phyloP scores from a whole-genome alignment of 2,888 invertebrate genomes.

The Amaurobius ferox region DNA sequence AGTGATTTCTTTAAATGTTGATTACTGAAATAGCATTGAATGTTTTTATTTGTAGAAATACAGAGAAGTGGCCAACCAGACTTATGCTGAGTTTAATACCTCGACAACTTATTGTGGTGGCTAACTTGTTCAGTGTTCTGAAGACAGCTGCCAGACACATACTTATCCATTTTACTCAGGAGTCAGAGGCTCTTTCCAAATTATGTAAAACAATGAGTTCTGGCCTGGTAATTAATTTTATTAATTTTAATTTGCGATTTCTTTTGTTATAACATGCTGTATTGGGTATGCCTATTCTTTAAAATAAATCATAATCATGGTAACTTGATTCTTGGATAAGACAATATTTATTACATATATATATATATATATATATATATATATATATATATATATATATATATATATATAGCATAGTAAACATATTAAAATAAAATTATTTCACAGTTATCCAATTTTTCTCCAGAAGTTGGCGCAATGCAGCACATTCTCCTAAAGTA shows the following conservation, averaged over 20 bases:
- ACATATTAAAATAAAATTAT: too few relatives aligned
- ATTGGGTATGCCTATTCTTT: not conserved
- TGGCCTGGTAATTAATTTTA: slow-evolving; percentile 55
- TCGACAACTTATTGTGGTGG: slow-evolving; percentile 85
- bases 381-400: too few relatives aligned
- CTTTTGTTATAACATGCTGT: too few relatives aligned
- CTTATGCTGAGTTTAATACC: slow-evolving; percentile 96
- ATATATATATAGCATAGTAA: too few relatives aligned
- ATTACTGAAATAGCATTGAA: too few relatives aligned
- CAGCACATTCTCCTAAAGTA: too few relatives aligned
- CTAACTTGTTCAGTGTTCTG: slow-evolving; percentile 77
- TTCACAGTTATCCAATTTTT: too few relatives aligned
- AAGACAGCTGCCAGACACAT: slow-evolving; percentile 93
- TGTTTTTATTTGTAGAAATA: slow-evolving; percentile 82
- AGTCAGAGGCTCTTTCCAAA: slow-evolving; percentile 90
- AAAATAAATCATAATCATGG: not conserved
- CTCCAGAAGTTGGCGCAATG: too few relatives aligned
- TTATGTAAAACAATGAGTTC: slow-evolving; percentile 91
- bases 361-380: too few relatives aligned
- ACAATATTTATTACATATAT: too few relatives aligned
- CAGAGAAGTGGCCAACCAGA: slow-evolving; percentile 94
- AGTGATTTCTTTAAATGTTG: too few relatives aligned
- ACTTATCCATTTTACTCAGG: slow-evolving; percentile 85
- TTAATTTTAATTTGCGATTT: not conserved
- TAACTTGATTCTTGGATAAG: not conserved